Evolutionary conservation across 2,797 vertebrate species (phyloP).

Genomic region (Gallinago nigripennis): DNA sequence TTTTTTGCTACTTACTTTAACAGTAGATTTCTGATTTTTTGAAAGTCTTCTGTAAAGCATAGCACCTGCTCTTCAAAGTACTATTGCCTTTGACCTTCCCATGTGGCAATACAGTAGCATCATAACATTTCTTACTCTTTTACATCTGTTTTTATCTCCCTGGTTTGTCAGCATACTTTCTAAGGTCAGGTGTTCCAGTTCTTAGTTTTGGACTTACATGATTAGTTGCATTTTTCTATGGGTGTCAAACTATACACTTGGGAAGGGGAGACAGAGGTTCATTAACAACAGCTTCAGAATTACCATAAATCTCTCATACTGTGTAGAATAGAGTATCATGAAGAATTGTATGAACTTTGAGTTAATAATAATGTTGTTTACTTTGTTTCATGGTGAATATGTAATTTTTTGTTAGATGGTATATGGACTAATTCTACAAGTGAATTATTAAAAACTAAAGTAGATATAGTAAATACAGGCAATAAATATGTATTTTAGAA

Average conservation of each 20-base stretch:
- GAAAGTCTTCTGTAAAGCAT: background rate
- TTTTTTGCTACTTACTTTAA: background rate
- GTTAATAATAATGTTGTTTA: background rate
- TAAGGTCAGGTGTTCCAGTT: background rate
- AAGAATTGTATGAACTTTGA: background rate
- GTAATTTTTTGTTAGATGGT: background rate
- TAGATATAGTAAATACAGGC: background rate
- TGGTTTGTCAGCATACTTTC: background rate
- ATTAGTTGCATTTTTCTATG: background rate
- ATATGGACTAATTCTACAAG: background rate
- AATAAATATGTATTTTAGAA: background rate
- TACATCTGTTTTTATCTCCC: background rate
- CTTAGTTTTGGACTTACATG: background rate
- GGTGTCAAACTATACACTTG: background rate
- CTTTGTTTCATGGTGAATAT: background rate
- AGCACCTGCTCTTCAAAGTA: background rate
- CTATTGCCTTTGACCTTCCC: background rate
- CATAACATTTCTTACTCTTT: background rate
- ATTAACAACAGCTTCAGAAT: background rate
- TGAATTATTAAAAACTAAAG: background rate
- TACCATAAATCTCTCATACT: background rate
- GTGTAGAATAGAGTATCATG: background rate
- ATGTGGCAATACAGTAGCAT: background rate
- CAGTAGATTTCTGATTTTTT: background rate
- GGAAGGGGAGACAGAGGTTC: background rate